Base-by-base conservation (phyloP, 23 tunicate species). In the Diplosoma virens region DNA sequence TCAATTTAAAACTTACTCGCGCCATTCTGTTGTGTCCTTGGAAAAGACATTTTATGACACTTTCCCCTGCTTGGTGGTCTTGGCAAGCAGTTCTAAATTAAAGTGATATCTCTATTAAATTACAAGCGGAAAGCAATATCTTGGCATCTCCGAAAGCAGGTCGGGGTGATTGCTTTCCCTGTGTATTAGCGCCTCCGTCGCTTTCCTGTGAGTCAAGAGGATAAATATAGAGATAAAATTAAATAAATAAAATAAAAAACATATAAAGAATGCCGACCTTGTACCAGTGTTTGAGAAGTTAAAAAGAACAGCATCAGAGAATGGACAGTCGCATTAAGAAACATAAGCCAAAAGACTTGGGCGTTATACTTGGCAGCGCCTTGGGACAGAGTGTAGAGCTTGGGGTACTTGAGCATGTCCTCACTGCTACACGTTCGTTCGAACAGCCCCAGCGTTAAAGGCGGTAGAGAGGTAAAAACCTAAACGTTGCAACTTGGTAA, bases 401-500 rank as follows among this genome's bases (percentile, higher is more conserved):
- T 82, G 0, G 99, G 99, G 58, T 95, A 75, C 71, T 84, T 86
- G 54, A 84, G 27, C 99, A 95, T 95, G 72, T 30, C 53, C 18
- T 83, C 76, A 55, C 87, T 82, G 35, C 84, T 81, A 56, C 93
- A 95, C 3, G 93, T 81, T 18, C 99, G 93, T 56, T 95, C 99
- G 66, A 95, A 95, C 27, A 89, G 32, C 2, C 99, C 99, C 20
- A 95, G 78, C 1, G 79, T 66, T 18, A 95, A 76, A 27, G 99
- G 96, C 14, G 93, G 99, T 68, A 89, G 88, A 25, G 96, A 79
- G 30, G 99, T 95, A 79, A 95, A 95, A 45, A 95, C 70, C 97
- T 92, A 33, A 53, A 89, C 60, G n/a, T n/a, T n/a, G n/a, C n/a
- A n/a, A n/a, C n/a, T 70, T 48, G 28, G 0, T 0, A 64, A 77